A percentile compares a stretch with the other conserved stretches of the same genome.
Conservation (phyloP, 2,888 invertebrate species). For the Strigamia maritima region DNA sequence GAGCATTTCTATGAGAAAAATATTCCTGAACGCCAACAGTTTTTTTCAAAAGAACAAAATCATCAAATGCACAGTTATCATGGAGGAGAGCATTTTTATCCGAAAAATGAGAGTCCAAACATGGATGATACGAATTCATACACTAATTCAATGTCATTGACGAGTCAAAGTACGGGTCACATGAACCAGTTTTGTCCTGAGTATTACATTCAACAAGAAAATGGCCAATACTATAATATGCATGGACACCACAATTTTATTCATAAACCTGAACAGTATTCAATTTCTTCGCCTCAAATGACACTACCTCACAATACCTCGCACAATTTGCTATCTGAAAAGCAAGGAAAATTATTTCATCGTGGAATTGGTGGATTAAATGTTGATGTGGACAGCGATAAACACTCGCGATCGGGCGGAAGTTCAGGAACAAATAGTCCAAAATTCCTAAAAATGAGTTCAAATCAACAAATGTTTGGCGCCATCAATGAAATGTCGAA, state of each 20-base stretch:
- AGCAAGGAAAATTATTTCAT: neutral
- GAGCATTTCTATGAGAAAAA: neutral
- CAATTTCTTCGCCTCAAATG: neutral
- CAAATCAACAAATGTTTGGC: neutral
- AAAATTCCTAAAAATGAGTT: neutral
- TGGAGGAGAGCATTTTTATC: neutral
- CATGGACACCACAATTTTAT: neutral
- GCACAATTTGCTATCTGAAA: neutral
- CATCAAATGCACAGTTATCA: neutral
- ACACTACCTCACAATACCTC: neutral
- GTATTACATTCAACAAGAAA: neutral
- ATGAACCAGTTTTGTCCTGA: neutral
- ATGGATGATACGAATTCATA: neutral
- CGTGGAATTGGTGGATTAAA: neutral
- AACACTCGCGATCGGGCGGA: neutral
- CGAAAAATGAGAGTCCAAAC: neutral
- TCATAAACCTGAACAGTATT: neutral
- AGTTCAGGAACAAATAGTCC: neutral
- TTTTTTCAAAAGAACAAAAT: neutral
- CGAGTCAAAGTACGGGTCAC: neutral
- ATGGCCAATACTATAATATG: neutral
- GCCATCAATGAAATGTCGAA: neutral
- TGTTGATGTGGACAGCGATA: neutral
- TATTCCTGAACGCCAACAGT: neutral
- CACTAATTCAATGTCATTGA: neutral